Evolutionary conservation across 2,113 vertebrate species (phyloP).

Genomic region (Lagopus leucura): DNA sequence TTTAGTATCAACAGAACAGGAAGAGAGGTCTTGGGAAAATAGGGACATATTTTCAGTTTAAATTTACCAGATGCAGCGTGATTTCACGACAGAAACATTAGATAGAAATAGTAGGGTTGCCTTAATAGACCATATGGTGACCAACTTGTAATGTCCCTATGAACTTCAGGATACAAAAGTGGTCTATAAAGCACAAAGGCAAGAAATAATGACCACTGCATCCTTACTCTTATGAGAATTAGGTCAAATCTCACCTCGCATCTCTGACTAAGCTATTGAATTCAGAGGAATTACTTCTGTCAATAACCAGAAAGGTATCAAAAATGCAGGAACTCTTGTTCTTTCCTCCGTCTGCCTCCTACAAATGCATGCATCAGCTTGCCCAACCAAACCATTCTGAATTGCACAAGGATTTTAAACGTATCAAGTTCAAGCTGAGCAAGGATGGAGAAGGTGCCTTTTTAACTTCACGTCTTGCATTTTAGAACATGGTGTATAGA

Average conservation of each 20-base stretch:
- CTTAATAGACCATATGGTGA: not conserved
- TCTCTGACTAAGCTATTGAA: not conserved
- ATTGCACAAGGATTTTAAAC: not conserved
- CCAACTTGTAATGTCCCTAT: not conserved
- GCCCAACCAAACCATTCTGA: not conserved
- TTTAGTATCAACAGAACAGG: not conserved
- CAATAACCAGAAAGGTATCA: not conserved
- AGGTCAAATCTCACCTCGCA: not conserved
- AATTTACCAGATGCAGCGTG: not conserved
- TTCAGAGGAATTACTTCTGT: not conserved
- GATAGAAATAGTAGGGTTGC: not conserved
- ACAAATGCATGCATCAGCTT: not conserved
- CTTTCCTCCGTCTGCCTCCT: not conserved
- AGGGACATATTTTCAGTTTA: not conserved
- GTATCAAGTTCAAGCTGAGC: not conserved
- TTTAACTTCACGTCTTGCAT: not conserved
- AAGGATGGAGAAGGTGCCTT: not conserved
- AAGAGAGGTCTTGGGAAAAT: not conserved
- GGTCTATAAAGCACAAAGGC: not conserved
- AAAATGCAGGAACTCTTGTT: not conserved
- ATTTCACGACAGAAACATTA: not conserved
- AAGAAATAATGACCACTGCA: not conserved
- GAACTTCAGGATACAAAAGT: not conserved
- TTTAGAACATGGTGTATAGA: not conserved
- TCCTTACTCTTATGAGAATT: not conserved